Evolutionary conservation across 2,113 vertebrate species (phyloP).

Genomic region (Oreochromis spilurus): DNA sequence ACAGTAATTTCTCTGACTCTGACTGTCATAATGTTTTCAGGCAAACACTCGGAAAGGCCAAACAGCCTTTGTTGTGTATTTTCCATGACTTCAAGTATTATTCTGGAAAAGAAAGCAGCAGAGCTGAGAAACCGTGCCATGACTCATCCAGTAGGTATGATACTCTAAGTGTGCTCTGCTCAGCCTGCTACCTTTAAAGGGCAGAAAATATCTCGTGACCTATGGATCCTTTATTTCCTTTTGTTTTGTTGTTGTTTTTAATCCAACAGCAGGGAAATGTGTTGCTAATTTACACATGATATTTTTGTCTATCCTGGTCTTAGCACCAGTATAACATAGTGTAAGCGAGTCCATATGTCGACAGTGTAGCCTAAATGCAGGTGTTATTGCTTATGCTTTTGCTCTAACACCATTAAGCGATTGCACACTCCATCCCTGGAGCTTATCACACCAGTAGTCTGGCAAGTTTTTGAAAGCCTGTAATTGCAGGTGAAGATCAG

Average conservation of each 20-base stretch:
- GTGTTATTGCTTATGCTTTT: not conserved
- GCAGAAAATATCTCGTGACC: not conserved
- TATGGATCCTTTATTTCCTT: not conserved
- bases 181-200: slow-evolving; percentile 1
- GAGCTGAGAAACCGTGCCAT: slow-evolving; percentile 43
- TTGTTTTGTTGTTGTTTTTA: not conserved
- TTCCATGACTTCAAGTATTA: slow-evolving; percentile 13
- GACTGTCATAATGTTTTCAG: not conserved
- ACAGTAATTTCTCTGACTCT: not conserved
- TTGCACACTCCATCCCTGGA: not conserved
- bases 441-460: not conserved
- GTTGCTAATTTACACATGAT: not conserved
- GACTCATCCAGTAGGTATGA: slow-evolving; percentile 22
- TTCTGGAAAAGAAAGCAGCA: not conserved
- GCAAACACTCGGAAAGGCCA: slow-evolving; percentile 1
- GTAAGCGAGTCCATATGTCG: not conserved
- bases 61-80: not conserved
- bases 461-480: not conserved
- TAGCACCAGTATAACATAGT: not conserved
- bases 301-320: not conserved
- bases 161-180: slow-evolving; percentile 12
- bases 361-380: not conserved
- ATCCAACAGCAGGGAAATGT: not conserved
- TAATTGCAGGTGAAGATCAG: not conserved
- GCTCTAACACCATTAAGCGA: not conserved